These are phyloP conservation scores for Polypterus bichir DNA, from an alignment of 2,113 vertebrate genomes.

Conservation along the genomic window DNA sequence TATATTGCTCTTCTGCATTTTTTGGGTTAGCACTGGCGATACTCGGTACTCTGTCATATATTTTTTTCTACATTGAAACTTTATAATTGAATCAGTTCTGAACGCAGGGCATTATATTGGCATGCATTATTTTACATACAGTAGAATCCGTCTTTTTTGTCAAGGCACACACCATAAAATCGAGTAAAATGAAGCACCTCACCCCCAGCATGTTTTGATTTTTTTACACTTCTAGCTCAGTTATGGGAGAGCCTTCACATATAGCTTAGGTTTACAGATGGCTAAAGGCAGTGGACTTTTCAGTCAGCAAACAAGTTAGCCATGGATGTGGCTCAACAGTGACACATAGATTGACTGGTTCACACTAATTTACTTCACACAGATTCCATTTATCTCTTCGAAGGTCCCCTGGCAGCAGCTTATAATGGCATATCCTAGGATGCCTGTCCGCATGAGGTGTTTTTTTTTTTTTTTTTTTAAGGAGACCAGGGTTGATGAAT, in stretches of 20 bases:
- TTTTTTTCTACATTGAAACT: too few species aligned
- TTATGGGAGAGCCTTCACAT: constrained; percentile 26
- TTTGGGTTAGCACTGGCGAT: too few species aligned
- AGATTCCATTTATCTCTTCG: constrained; percentile 66
- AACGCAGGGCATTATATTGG: too few species aligned
- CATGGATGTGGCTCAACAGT: constrained; percentile 52
- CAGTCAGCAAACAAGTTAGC: constrained; percentile 51
- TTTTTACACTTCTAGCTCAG: too few species aligned
- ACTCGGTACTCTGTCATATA: too few species aligned
- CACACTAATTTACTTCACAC: constrained; percentile 72
- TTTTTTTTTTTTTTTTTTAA: constrained; percentile 34
- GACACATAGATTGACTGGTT: constrained; percentile 68
- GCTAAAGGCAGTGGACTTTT: constrained; percentile 39
- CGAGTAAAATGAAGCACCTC: too few species aligned
- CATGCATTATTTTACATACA: too few species aligned
- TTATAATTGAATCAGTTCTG: too few species aligned
- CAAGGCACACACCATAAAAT: too few species aligned
- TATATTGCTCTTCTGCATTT: too few species aligned
- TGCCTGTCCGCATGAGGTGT: constrained; percentile 41
- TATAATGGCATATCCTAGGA: constrained; percentile 62
- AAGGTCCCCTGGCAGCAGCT: constrained; percentile 61
- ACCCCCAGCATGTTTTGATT: too few species aligned
- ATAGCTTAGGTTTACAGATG: constrained; percentile 34
- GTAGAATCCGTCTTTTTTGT: too few species aligned
- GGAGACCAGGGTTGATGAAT: constrained; percentile 53